Conservation (phyloP, 2,113 vertebrate species). For the Centropristis striata region DNA sequence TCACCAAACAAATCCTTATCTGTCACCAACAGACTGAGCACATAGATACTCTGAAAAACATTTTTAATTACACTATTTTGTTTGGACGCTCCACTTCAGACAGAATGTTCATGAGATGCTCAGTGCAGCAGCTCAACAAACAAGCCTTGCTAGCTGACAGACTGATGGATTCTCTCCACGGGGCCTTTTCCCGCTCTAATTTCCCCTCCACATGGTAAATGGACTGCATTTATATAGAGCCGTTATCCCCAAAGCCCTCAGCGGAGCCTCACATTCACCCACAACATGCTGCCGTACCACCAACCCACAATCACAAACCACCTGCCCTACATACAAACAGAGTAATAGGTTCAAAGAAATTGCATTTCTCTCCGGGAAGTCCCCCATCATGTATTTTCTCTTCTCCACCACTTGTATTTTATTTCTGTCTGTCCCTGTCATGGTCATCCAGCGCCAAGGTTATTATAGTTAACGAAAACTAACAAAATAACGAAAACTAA, state of each 20-base stretch:
- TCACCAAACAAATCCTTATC: slow-evolving; percentile 46
- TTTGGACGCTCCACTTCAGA: not conserved
- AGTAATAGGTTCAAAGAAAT: slow-evolving; percentile 8
- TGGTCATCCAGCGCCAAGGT: slow-evolving; percentile 18
- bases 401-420: slow-evolving; percentile 32
- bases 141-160: slow-evolving; percentile 8
- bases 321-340: not conserved
- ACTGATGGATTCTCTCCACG: slow-evolving; percentile 36
- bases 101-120: slow-evolving; percentile 18
- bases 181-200: slow-evolving; percentile 41
- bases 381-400: slow-evolving; percentile 33
- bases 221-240: slow-evolving; percentile 57
- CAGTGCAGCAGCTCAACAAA: slow-evolving; percentile 18
- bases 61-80: slow-evolving; percentile 7
- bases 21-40: slow-evolving; percentile 28
- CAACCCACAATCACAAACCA: slow-evolving; percentile 8
- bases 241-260: slow-evolving; percentile 30
- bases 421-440: slow-evolving; percentile 56
- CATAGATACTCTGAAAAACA: no score
- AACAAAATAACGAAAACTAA: no score
- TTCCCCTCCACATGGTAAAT: slow-evolving; percentile 54
- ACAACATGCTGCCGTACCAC: not conserved
- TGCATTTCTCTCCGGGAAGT: slow-evolving; percentile 13
- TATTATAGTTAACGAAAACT: no score
- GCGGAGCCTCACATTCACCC: slow-evolving; percentile 21